Percentiles rank a stretch among this genome's conserved stretches.
phyloP scores from a whole-genome alignment of 2,888 invertebrate species.

The Cordilura impudica region DNA sequence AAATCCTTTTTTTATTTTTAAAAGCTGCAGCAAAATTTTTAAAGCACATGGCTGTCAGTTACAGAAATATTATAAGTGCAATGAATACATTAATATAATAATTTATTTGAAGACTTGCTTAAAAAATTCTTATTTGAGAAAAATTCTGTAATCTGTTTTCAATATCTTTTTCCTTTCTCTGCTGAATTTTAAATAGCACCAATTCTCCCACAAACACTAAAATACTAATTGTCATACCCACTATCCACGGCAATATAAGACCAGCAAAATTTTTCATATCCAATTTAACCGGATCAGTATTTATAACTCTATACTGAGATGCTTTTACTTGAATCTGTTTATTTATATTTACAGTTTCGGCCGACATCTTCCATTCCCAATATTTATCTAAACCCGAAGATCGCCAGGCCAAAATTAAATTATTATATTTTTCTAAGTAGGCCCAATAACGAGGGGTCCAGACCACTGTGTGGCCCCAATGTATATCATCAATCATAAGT shows the following conservation, averaged over 20 bases:
- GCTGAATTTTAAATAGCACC: background rate
- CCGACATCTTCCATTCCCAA: constrained; percentile 80
- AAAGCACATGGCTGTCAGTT: no score
- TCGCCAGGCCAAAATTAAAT: constrained; percentile 80
- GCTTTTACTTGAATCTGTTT: constrained; percentile 69
- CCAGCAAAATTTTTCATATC: constrained; percentile 71
- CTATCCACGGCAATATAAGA: constrained; percentile 69
- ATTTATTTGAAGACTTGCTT: no score
- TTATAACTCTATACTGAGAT: constrained; percentile 64
- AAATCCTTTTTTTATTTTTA: no score
- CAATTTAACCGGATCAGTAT: constrained; percentile 69
- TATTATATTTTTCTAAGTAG: constrained; percentile 79
- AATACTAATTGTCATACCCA: constrained; percentile 68
- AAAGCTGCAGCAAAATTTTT: no score
- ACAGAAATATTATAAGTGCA: no score
- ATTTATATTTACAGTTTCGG: constrained; percentile 67
- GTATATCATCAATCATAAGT: constrained; percentile 83
- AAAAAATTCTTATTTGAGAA: no score
- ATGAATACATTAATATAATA: no score
- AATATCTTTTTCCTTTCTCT: background rate
- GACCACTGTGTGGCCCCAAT: constrained; percentile 81
- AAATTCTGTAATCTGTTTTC: no score
- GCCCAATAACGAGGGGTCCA: constrained; percentile 83
- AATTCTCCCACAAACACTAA: constrained; percentile 62
- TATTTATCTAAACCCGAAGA: constrained; percentile 82